Base-by-base conservation (phyloP, 2,113 vertebrate genomes). In the Plecotus auritus region DNA sequence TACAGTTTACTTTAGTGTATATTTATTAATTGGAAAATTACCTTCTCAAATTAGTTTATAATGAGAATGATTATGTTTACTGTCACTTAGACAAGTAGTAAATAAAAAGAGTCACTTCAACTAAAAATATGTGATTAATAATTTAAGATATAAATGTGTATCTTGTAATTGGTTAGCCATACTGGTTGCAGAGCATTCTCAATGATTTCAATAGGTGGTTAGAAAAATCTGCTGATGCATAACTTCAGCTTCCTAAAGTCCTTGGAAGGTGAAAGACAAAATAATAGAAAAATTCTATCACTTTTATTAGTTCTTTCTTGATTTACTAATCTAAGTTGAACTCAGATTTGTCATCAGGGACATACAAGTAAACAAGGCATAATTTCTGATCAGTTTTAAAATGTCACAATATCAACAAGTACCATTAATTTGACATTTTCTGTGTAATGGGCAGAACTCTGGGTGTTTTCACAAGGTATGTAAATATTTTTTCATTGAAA, bases 21-120 rank as follows among this genome's bases (percentile, higher is more conserved):
- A 86, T 88, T 77, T 86, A 73, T 86, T 91, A 90, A 90, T 93
- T 97, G n/a, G 83, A 92, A 97, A 97, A 86, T 94, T 95, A 59
- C 88, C 40, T 94, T 94, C 94, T 81, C 32, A 93, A 97, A 97
- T 95, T 93, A 91, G 37, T 42, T 94, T 93, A 49, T 96, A 97
- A 96, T 77, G 85, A 96, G 85, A 90, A 96, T 82, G 7, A 95
- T 81, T 81, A 73, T 84, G 66, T 93, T 91, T 61, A 87, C 88
- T 95, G 80, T 96, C 92, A 96, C 64, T 96, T 95, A 95, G 91
- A 80, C 73, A 91, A 94, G 85, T 76, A n/a, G 74, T 85, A 66
- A 85, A 54, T 93, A 61, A 80, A 93, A 94, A 88, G 59, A 95
- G 73, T 90, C 78, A 88, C 70, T 93, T 97, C 23, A 73, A 66